A percentile compares a stretch with the other conserved stretches of the same genome.
Evolutionary conservation across 2,113 vertebrate species (phyloP).

Genomic region (Bos indicus): DNA sequence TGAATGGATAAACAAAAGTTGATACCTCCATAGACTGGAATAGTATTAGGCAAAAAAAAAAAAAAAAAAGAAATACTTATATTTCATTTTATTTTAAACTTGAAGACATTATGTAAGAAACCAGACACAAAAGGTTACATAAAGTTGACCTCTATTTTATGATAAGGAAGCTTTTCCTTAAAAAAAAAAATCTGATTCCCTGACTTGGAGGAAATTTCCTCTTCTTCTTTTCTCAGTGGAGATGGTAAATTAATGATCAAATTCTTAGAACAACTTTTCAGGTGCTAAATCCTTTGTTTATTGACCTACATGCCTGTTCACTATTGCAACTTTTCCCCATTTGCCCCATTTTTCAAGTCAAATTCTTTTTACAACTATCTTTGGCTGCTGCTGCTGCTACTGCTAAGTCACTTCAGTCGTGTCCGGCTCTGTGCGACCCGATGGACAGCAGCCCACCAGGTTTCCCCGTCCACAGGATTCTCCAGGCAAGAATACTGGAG

Average conservation of each 20-base stretch:
- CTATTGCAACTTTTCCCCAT: background rate
- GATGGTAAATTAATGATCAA: background rate
- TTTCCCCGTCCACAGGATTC: too few species aligned
- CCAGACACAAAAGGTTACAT: background rate
- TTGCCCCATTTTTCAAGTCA: background rate
- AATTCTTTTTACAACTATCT: background rate
- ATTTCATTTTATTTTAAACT: too few species aligned
- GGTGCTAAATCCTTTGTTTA: background rate
- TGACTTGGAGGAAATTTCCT: background rate
- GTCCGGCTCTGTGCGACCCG: too few species aligned
- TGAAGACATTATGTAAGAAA: background rate
- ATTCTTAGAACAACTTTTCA: background rate
- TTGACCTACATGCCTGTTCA: background rate
- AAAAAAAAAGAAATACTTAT: background rate
- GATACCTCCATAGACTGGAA: background rate
- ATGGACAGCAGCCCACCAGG: too few species aligned
- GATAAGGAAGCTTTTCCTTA: background rate
- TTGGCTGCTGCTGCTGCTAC: background rate
- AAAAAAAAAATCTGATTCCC: background rate
- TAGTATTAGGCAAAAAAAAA: background rate
- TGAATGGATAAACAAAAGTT: background rate
- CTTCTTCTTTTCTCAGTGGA: background rate
- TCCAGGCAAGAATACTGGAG: too few species aligned
- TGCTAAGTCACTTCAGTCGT: too few species aligned
- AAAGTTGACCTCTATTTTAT: background rate